Evolutionary conservation across 2,113 vertebrate genomes (phyloP), one percentile per base, ranked within the genome.

Genomic region (Meleagris gallopavo): DNA sequence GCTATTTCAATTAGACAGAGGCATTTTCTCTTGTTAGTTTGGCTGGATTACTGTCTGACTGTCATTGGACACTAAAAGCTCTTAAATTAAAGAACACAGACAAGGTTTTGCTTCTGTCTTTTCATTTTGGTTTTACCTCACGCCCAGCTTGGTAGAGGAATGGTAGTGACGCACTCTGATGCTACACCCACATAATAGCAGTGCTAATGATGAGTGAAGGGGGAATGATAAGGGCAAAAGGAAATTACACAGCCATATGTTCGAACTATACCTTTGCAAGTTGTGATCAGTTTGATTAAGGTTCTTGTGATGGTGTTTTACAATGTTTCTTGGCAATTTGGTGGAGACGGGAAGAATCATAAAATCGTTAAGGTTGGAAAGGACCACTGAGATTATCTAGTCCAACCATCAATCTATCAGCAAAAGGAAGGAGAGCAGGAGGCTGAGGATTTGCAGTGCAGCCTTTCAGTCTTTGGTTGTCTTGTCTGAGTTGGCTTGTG

Each of bases 401-500:
- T 54, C 27, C 48, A 50, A 13, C 7, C 48, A 50, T 25, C 24
- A 24, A 24, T 24, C 48, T 27, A 54, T 54, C 52, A 54, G 17
- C 27, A 30, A 27, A 50, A 86, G 24, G 40, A 36, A 38, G 12
- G 7, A 40, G 30, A 78, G 55, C 2, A 1, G 20, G 40, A 76
- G 41, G 29, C 57, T 77, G 61, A 81, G 43, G 61, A 40, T 65
- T 36, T 1, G 1, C 17, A 30, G 52, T 13, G 64, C 13, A 89
- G 4, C 36, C 54, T 89, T 79, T 75, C 11, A 2, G 25, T 79
- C 41, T 72, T 29, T 43, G 34, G 9, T 45, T 73, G 48, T 36
- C 32, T 67, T 29, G 2, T 21, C 43, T 54, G 78, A 76, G 40
- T 66, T 27, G 41, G 4, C 19, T 85, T 0, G 0, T 55, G n/a